Conservation (phyloP, 1,140 invertebrate genomes). For the Dinothrombium tinctorium region DNA sequence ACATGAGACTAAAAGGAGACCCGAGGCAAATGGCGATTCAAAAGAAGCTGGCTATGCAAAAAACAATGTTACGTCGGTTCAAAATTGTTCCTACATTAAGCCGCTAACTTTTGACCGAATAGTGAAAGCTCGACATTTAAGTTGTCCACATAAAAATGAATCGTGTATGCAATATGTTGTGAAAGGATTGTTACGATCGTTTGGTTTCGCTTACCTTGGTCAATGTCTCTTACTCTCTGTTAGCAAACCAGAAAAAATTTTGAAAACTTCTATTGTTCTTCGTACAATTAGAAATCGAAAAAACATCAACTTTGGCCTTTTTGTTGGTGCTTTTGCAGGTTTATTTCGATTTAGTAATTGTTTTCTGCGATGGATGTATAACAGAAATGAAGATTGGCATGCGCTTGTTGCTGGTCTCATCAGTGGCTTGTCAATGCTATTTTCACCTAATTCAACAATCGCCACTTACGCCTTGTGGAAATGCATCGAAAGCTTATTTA, state of each 20-base stretch:
- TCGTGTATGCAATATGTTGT: neutral
- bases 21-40: no score
- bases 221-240: neutral
- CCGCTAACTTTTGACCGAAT: no score
- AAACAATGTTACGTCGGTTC: neutral
- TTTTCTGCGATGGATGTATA: constrained; percentile 9
- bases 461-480: constrained; percentile 14
- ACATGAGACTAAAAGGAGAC: no score
- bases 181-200: neutral
- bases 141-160: neutral
- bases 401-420: constrained; percentile 12
- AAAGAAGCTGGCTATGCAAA: neutral
- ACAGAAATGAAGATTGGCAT: constrained; percentile 5
- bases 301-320: neutral
- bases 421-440: constrained; percentile 11
- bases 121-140: neutral
- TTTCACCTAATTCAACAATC: constrained; percentile 12
- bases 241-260: no score
- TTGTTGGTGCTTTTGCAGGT: constrained; percentile 6
- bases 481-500: constrained; percentile 9
- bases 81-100: no score
- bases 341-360: constrained; percentile 9
- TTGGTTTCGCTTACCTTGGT: neutral
- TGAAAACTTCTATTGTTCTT: neutral
- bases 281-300: neutral